These are phyloP conservation scores for Strigamia maritima DNA, from an alignment of 2,888 invertebrate genomes.

Conservation along the genomic window DNA sequence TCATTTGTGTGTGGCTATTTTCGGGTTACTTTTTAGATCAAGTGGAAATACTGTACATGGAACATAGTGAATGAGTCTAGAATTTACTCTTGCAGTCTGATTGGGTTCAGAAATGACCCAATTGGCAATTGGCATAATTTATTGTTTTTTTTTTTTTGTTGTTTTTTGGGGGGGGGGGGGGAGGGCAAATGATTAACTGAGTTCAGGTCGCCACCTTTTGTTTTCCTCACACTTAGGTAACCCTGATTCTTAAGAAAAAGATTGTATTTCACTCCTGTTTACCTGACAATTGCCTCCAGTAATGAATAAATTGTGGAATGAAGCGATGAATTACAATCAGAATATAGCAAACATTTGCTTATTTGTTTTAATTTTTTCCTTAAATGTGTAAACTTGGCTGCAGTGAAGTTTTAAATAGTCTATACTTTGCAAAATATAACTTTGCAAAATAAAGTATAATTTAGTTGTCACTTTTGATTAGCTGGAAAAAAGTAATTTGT, in stretches of 20 bases:
- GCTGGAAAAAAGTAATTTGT: no score
- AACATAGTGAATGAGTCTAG: no score
- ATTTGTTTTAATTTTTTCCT: no score
- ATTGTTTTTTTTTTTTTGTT: background rate
- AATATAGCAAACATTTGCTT: no score
- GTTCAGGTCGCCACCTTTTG: background rate
- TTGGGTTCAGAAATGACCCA: background rate
- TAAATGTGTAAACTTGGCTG: no score
- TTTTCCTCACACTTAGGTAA: background rate
- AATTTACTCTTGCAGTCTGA: no score
- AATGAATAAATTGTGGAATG: background rate
- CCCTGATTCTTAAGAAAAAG: background rate
- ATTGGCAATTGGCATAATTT: background rate
- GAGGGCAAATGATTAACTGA: background rate
- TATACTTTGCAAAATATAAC: background rate
- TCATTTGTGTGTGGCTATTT: no score
- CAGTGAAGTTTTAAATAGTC: background rate
- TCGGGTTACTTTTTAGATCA: no score
- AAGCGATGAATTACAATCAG: conserved; percentile 1
- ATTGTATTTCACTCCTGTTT: conserved; percentile 19
- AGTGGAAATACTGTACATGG: no score
- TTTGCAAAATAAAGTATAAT: background rate
- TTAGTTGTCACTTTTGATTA: background rate
- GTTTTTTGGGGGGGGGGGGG: no score
- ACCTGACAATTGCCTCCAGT: background rate